Evolutionary conservation across 2,797 vertebrate genomes (phyloP).

Genomic region (Microchirus variegatus): DNA sequence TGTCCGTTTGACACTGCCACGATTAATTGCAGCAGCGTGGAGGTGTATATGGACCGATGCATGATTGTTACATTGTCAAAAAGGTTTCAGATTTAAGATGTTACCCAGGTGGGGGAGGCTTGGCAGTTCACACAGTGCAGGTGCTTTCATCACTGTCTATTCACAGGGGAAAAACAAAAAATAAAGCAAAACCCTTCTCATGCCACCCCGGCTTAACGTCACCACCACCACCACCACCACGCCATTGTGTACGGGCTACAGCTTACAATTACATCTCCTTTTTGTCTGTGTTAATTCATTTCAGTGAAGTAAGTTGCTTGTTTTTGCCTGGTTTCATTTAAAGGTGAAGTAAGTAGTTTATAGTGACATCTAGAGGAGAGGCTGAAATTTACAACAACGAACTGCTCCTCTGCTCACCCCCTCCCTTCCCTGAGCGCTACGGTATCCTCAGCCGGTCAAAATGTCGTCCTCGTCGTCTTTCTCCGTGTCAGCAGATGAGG

Average conservation of each 20-base stretch:
- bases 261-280: slow-evolving; percentile 52
- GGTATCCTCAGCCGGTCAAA: too few species aligned
- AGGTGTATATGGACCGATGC: slow-evolving; percentile 60
- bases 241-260: slow-evolving; percentile 42
- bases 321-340: slow-evolving; percentile 65
- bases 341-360: slow-evolving; percentile 49
- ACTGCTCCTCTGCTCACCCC: too few species aligned
- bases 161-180: too few species aligned
- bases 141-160: slow-evolving; percentile 75
- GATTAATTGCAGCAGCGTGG: slow-evolving; percentile 73
- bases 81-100: slow-evolving; percentile 42
- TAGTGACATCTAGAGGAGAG: too few species aligned
- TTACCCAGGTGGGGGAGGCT: slow-evolving; percentile 33
- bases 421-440: too few species aligned
- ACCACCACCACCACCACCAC: slow-evolving; percentile 28
- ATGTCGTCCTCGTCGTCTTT: too few species aligned
- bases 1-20: slow-evolving; percentile 67
- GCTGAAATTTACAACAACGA: too few species aligned
- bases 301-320: slow-evolving; percentile 54
- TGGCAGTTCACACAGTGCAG: slow-evolving; percentile 59
- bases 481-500: too few species aligned
- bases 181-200: slow-evolving; percentile 44
- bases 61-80: slow-evolving; percentile 62
- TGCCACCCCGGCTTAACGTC: slow-evolving; percentile 44
- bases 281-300: slow-evolving; percentile 53